Base-by-base conservation (phyloP, 2,888 invertebrate genomes). In the Diaperis boleti region DNA sequence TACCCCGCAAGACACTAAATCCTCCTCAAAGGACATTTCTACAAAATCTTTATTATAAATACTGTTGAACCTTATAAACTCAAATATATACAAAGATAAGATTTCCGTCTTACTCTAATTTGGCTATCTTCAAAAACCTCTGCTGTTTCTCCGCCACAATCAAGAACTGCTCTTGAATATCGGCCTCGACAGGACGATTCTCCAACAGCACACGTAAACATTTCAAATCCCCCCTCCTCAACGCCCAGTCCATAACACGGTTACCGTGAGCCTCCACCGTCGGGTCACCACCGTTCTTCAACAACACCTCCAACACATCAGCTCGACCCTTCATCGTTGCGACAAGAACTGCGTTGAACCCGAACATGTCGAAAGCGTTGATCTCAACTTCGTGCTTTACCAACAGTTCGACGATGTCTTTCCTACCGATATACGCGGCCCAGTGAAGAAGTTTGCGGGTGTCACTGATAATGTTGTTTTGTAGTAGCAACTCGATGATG, bases 91-190 rank as follows among this genome's bases (percentile, higher is more conserved):
- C n/a, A n/a, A n/a, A n/a, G n/a, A n/a, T n/a, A n/a, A n/a, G n/a
- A n/a, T n/a, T n/a, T n/a, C n/a, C n/a, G n/a, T n/a, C n/a, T 44
- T 2, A 20, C 7, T 18, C 17, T 2, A 18, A 18, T 5, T 41
- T 17, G 1, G 14, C 20, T 11, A 20, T 26, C 10, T 35, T 50
- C 8, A 26, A 37, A 22, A 55, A 55, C 11, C 11, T 14, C 8
- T 31, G 3, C 13, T 55, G 55, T 11, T 17, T 17, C 17, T n/a
- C 41, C 14, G 42, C 41, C 41, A 55, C 10, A 42, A 42, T 31
- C 42, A 55, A 55, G 39, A 31, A 3, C 26, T 41, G 17, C 18
- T 15, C 55, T 42, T 55, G 55, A 7, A 42, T 22, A 31, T 8
- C 18, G 3, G 15, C n/a, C 1, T 37, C 54, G n/a, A 29, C 47